Base-by-base conservation (phyloP, 2,113 vertebrate genomes). In the Aplodontia rufa region DNA sequence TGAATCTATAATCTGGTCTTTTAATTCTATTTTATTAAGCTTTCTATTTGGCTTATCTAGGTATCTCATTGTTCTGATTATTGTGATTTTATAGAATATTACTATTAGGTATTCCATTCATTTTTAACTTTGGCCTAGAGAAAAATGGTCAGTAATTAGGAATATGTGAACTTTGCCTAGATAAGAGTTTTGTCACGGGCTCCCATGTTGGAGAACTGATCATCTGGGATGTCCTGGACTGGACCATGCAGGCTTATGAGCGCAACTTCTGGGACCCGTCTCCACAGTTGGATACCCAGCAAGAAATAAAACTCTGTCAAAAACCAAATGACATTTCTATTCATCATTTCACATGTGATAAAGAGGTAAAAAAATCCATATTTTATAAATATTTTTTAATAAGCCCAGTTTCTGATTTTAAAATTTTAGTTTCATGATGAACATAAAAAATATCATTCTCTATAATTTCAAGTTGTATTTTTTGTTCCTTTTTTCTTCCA, bases 161-260 rank as follows among this genome's bases (percentile, higher is more conserved):
- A 22, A 2, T 64, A 3, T 82, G 42, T 84, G 89, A 91, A 87
- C 60, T 96, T 22, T 95, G 71, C 85, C 88, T 97, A 99, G 99
- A 99, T 93, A 89, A 97, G 68, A 97, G 98, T 89, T 99, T 99
- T 89, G 99, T 99, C 74, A 99, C 99, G 10, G 99, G 99, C 55
- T 99, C 99, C 91, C 99, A 99, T 0, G 96, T 99, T 0, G 99
- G 99, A 20, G 99, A 99, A 97, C 93, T 99, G 97, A 99, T 99
- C 96, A 87, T 99, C 81, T 99, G 99, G 99, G 99, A 99, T 91
- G 97, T 98, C 0, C 72, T 99, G 72, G 98, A 99, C 45, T 99
- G 99, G 99, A 99, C 98, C 32, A 94, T 99, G 79, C 98, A 98
- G 95, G 99, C 98, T 51, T 99, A 98, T 66, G 99, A 99, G 88